These are phyloP conservation scores for Gonioctena quinquepunctata DNA, from an alignment of 1,140 invertebrate species.

Conservation along the genomic window DNA sequence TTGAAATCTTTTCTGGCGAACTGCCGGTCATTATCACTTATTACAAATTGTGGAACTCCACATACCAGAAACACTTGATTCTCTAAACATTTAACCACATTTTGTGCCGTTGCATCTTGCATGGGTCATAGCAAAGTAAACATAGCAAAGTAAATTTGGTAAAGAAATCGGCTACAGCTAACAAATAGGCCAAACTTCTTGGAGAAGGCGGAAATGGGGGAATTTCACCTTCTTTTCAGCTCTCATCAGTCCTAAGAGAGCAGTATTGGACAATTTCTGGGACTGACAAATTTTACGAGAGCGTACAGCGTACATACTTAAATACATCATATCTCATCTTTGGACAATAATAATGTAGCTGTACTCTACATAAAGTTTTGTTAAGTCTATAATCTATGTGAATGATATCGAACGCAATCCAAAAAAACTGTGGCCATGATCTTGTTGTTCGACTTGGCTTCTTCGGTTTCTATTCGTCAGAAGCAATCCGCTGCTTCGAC, in stretches of 20 bases:
- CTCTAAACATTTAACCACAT: constrained; percentile 11
- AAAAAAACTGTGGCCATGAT: not conserved
- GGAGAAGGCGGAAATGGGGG: constrained; percentile 19
- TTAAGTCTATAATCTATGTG: not conserved
- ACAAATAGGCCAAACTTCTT: constrained; percentile 11
- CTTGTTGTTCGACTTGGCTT: not conserved
- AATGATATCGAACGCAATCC: not conserved
- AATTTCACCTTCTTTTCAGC: constrained; percentile 11
- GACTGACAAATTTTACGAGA: constrained; percentile 3
- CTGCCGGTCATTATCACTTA: not conserved
- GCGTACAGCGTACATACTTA: not conserved
- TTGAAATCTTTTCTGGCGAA: constrained; percentile 26
- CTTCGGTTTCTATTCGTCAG: not conserved
- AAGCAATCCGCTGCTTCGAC: constrained; percentile 11
- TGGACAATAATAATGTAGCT: not conserved
- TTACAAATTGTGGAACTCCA: not conserved
- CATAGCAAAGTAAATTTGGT: not conserved
- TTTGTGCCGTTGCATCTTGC: not conserved
- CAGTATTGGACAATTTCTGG: not conserved
- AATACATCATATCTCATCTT: constrained; percentile 8
- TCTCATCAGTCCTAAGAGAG: constrained; percentile 13
- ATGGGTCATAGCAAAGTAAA: not conserved
- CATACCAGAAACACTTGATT: constrained; percentile 20
- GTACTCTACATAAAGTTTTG: not conserved
- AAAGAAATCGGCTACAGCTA: constrained; percentile 1